Percentiles rank a stretch among this genome's conserved stretches.
Evolutionary conservation across 2,888 invertebrate genomes (phyloP).

Genomic region (Epicampocera succincta): DNA sequence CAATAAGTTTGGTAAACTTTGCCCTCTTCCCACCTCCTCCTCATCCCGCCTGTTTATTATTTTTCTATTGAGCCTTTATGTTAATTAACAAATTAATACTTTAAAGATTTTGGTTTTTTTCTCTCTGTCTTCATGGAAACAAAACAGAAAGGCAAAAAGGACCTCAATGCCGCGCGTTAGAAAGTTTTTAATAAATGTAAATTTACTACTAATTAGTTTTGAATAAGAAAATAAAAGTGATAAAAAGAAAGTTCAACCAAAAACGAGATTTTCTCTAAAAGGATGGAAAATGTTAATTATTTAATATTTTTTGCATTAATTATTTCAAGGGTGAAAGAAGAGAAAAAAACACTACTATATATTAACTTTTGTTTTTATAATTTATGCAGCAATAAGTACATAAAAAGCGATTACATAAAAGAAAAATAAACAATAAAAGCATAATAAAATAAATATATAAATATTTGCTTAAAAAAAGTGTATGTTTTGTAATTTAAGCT

Average conservation of each 20-base stretch:
- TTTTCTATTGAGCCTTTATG: slow-evolving; percentile 56
- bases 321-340: slow-evolving; percentile 8
- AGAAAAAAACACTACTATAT: no score
- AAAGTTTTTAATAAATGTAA: slow-evolving; percentile 66
- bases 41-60: not conserved
- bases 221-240: slow-evolving; percentile 1
- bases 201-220: slow-evolving; percentile 64
- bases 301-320: slow-evolving; percentile 13
- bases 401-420: no score
- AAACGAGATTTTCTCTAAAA: not conserved
- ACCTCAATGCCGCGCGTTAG: slow-evolving; percentile 37
- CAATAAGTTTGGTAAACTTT: slow-evolving; percentile 35
- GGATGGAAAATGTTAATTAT: slow-evolving; percentile 26
- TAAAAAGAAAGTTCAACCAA: not conserved
- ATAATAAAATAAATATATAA: no score
- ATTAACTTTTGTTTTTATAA: no score
- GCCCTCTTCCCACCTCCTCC: not conserved
- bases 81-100: slow-evolving; percentile 68
- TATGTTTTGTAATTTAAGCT: no score
- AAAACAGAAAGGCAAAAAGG: slow-evolving; percentile 4
- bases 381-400: no score
- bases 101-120: slow-evolving; percentile 42
- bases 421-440: no score
- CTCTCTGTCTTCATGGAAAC: slow-evolving; percentile 1
- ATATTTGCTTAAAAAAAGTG: no score